These are phyloP conservation scores for Acipenser transmontanus DNA, from an alignment of 2,797 vertebrate genomes.

Conservation along the genomic window DNA sequence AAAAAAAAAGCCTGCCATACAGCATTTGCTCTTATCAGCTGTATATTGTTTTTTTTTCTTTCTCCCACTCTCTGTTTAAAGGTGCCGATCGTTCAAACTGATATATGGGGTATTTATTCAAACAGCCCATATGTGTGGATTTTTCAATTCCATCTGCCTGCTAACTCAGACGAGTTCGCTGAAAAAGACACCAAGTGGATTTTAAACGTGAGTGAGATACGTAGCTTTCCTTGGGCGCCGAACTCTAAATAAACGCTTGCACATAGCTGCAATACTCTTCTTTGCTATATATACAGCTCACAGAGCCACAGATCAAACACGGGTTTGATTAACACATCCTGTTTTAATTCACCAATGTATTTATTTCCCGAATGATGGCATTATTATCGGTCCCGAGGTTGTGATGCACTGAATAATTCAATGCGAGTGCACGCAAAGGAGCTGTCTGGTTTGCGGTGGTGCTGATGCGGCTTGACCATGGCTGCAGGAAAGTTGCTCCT, in stretches of 20 bases:
- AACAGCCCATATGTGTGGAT: too few species aligned
- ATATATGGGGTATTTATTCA: too few species aligned
- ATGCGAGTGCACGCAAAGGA: conserved; percentile 43
- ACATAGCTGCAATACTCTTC: conserved; percentile 29
- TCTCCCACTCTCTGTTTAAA: too few species aligned
- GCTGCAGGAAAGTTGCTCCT: conserved; percentile 96
- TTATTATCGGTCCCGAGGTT: conserved; percentile 19
- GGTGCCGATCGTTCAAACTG: too few species aligned
- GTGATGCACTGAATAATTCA: conserved; percentile 46
- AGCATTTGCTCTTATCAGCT: too few species aligned
- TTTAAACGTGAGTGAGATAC: conserved; percentile 43
- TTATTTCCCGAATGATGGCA: not conserved
- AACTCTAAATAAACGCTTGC: conserved; percentile 12
- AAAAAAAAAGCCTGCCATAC: too few species aligned
- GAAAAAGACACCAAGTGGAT: conserved; percentile 33
- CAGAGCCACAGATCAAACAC: not conserved
- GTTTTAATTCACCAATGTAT: conserved; percentile 7
- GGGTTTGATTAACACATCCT: conserved; percentile 13
- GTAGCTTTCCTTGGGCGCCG: conserved; percentile 30
- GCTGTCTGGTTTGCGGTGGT: conserved; percentile 62
- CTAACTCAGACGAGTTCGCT: not conserved
- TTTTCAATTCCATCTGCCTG: too few species aligned
- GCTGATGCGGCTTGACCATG: conserved; percentile 76
- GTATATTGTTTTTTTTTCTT: too few species aligned
- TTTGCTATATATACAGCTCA: too few species aligned